Percentiles rank a stretch among this genome's conserved stretches.
Evolutionary conservation across 2,113 vertebrate species (phyloP).

Genomic region (Mormyrus iriodes): DNA sequence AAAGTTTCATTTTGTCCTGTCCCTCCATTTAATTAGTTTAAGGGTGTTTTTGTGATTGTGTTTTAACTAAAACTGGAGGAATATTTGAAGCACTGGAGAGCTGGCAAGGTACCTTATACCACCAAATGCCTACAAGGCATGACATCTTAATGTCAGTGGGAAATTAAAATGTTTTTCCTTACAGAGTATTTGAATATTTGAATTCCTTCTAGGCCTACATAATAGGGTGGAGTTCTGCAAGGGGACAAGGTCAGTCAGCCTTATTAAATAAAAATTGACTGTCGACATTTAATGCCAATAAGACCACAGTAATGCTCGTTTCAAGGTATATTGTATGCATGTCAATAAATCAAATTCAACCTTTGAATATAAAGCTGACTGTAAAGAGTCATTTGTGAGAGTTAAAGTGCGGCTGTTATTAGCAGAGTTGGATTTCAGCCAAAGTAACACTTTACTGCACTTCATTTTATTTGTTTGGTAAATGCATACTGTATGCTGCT

Average conservation of each 20-base stretch:
- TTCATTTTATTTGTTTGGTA: not conserved
- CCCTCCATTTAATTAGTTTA: slow-evolving; percentile 87
- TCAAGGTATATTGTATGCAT: slow-evolving; percentile 30
- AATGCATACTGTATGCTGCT: not conserved
- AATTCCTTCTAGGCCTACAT: slow-evolving; percentile 77
- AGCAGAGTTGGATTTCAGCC: not conserved
- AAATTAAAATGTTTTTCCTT: slow-evolving; percentile 93
- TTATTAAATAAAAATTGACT: slow-evolving; percentile 59
- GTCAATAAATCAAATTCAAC: not conserved
- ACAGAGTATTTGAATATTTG: slow-evolving; percentile 77
- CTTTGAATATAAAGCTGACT: not conserved
- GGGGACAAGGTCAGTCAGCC: slow-evolving; percentile 69
- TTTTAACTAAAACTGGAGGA: slow-evolving; percentile 85
- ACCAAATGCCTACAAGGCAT: slow-evolving; percentile 89
- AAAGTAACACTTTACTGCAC: not conserved
- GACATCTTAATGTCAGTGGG: slow-evolving; percentile 95
- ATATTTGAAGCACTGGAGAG: slow-evolving; percentile 55
- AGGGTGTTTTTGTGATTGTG: slow-evolving; percentile 96
- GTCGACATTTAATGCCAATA: slow-evolving; percentile 61
- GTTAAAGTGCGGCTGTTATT: not conserved
- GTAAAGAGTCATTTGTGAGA: not conserved
- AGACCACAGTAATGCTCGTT: slow-evolving; percentile 42
- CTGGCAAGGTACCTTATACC: slow-evolving; percentile 68
- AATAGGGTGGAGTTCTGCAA: slow-evolving; percentile 46
- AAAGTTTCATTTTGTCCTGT: slow-evolving; percentile 54